phyloP scores from a whole-genome alignment of 1,140 invertebrate species.

The Calephelis nemesis region DNA sequence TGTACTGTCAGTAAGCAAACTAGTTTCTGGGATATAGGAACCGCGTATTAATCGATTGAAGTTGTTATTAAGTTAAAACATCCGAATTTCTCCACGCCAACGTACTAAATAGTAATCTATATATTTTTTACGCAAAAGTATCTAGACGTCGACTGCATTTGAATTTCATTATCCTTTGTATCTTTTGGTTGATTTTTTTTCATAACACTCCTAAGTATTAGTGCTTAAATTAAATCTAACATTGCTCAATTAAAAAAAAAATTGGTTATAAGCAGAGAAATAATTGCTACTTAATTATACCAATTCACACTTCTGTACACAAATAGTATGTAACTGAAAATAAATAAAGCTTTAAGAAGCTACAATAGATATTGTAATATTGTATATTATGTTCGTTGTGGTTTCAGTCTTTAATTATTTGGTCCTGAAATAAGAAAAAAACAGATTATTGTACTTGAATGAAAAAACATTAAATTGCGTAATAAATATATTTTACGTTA shows the following conservation, averaged over 20 bases:
- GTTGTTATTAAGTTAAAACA: no score
- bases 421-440: conserved; percentile 50
- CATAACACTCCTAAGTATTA: no score
- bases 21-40: no score
- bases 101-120: no score
- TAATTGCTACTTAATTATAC: conserved; percentile 27
- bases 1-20: no score
- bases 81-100: no score
- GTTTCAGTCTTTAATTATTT: conserved; percentile 68
- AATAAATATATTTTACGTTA: neutral
- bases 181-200: no score
- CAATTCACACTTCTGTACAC: conserved; percentile 27
- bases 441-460: neutral
- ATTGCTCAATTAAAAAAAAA: neutral
- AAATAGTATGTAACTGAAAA: conserved; percentile 43
- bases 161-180: no score
- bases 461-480: neutral
- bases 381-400: conserved; percentile 60
- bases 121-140: no score
- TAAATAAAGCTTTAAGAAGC: conserved; percentile 47
- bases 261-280: conserved; percentile 9
- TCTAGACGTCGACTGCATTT: no score
- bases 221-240: neutral
- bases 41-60: no score
- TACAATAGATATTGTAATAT: conserved; percentile 40